A percentile compares a stretch with the other conserved stretches of the same genome.
Evolutionary conservation across 2,888 invertebrate genomes (phyloP).

Genomic region (Lasioglossum villosulum): DNA sequence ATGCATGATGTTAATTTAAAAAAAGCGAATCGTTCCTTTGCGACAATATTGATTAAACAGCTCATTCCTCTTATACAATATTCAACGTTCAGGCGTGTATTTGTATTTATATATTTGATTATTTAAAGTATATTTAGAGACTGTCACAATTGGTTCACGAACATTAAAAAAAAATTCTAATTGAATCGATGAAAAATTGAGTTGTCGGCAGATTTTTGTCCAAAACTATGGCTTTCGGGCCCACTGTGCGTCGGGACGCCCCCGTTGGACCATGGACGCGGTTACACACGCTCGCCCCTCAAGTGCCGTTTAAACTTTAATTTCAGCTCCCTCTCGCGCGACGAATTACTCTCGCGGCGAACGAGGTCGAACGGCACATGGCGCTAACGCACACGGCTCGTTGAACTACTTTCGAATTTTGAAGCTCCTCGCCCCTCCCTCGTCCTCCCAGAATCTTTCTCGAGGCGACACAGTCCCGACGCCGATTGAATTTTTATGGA

Average conservation of each 20-base stretch:
- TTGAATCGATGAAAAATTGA: too few species aligned
- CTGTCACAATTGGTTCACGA: too few species aligned
- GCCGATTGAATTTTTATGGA: constrained; percentile 57
- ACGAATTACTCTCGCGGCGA: constrained; percentile 62
- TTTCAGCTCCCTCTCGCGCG: constrained; percentile 54
- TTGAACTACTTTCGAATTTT: constrained; percentile 70
- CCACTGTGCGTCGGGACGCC: background rate
- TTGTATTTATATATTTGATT: too few species aligned
- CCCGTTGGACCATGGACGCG: background rate
- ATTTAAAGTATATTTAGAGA: too few species aligned
- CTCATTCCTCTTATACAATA: too few species aligned
- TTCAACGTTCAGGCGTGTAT: too few species aligned
- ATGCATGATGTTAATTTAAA: too few species aligned
- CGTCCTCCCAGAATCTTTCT: constrained; percentile 27
- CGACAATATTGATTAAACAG: too few species aligned
- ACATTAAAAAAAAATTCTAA: too few species aligned
- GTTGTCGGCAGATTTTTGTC: too few species aligned
- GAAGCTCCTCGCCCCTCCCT: constrained; percentile 20
- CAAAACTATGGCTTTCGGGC: too few species aligned
- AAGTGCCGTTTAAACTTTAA: constrained; percentile 44
- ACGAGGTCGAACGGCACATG: constrained; percentile 71
- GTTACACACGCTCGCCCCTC: background rate
- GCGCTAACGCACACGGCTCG: constrained; percentile 61
- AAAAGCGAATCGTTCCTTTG: too few species aligned
- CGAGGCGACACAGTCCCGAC: constrained; percentile 15